Percentiles rank a stretch among this genome's conserved stretches.
phyloP scores from a whole-genome alignment of 2,113 vertebrate genomes.

The Merops nubicus region DNA sequence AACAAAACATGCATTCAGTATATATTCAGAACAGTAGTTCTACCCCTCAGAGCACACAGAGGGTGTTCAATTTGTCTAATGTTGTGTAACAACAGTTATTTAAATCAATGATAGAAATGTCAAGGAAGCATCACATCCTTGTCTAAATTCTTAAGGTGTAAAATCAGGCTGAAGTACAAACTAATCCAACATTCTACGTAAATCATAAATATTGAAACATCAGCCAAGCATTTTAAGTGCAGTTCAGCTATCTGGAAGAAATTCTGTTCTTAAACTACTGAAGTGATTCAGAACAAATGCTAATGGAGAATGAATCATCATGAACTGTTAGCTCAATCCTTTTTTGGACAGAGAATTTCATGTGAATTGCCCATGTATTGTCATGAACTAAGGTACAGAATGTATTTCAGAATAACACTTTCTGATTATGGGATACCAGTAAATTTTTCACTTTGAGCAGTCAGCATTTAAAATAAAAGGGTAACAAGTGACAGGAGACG shows the following conservation, averaged over 20 bases:
- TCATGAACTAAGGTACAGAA: neutral
- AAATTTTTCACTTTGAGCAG: neutral
- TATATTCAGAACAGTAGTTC: too few relatives aligned
- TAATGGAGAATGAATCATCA: neutral
- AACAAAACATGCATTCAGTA: neutral
- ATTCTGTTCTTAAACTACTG: neutral
- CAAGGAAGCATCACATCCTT: neutral
- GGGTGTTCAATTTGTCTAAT: neutral
- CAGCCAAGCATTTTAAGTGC: neutral
- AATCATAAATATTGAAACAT: neutral
- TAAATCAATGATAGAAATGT: neutral
- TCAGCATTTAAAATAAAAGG: neutral
- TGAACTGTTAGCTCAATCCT: neutral
- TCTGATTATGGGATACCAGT: neutral
- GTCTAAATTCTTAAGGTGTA: neutral
- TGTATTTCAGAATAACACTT: neutral
- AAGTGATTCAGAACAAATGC: neutral
- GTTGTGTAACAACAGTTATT: neutral
- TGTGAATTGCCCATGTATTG: neutral
- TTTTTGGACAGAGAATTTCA: neutral
- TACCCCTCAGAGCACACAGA: neutral
- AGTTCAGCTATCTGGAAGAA: rapidly evolving
- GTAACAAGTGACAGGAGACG: neutral
- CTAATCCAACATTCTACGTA: neutral
- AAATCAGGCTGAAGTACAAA: neutral